phyloP scores from a whole-genome alignment of 1,140 invertebrate genomes.

The Drosophila oshimai region DNA sequence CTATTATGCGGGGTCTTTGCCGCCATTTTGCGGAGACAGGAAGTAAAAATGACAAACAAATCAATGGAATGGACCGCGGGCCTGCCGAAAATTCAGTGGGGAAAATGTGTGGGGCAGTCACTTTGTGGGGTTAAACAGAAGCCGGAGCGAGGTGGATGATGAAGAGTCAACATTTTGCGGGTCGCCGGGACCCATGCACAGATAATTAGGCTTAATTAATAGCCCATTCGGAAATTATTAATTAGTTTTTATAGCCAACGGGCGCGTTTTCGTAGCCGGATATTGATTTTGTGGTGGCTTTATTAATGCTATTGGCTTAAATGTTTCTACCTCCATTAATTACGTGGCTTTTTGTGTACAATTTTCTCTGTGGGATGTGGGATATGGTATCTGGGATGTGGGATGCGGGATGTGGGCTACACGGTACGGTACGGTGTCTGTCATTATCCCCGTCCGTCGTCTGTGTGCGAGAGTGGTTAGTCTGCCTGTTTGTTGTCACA shows the following conservation, averaged over 20 bases:
- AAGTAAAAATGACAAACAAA: constrained; percentile 48
- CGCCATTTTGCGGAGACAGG: background rate
- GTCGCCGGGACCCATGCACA: constrained; percentile 73
- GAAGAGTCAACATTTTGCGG: constrained; percentile 69
- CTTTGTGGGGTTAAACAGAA: constrained; percentile 20
- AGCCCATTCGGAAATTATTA: constrained; percentile 83
- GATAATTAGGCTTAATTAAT: constrained; percentile 83
- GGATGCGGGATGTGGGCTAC: background rate
- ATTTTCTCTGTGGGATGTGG: constrained; percentile 48
- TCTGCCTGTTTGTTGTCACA: constrained; percentile 69
- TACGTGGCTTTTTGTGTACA: constrained; percentile 80
- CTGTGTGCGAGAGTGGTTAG: constrained; percentile 33
- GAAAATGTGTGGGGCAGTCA: background rate
- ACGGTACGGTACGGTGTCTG: constrained; percentile 21
- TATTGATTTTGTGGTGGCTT: constrained; percentile 83
- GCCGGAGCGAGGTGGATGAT: constrained; percentile 1
- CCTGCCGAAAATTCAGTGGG: constrained; percentile 1
- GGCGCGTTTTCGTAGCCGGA: constrained; percentile 82
- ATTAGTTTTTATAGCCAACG: constrained; percentile 83
- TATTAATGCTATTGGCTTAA: constrained; percentile 83
- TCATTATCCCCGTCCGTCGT: constrained; percentile 6
- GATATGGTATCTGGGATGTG: background rate
- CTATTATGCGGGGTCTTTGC: constrained; percentile 58
- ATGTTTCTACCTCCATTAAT: constrained; percentile 82
- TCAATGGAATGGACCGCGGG: constrained; percentile 15